Base-by-base conservation (phyloP, 2,113 vertebrate genomes). In the Aspidoscelis tigris region DNA sequence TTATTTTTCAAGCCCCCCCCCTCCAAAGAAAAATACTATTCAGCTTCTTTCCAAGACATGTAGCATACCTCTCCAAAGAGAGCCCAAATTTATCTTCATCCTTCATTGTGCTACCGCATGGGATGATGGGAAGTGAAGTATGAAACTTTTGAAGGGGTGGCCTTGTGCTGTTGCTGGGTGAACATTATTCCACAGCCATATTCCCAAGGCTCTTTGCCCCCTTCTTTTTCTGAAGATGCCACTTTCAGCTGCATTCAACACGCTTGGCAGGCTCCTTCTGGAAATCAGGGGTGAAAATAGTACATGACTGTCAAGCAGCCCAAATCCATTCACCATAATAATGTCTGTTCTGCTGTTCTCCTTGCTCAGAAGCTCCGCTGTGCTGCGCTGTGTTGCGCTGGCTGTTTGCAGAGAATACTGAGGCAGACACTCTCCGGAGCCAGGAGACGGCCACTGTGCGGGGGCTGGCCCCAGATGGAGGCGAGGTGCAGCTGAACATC, bases 321-420 rank as follows among this genome's bases (percentile, higher is more conserved):
- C 24, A 2, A 43, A 47, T 55, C 2, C 21, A 20, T 1, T 21
- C 14, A 6, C 26, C 80, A 5, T 90, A 26, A 0, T 22, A 6
- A 0, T 26, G 0, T 20, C 11, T 69, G 74, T 53, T 90, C 61
- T 75, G 89, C 80, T 87, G 55, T 43, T 26, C 0, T 75, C 20
- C 4, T 75, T 68, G 26, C 8, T 4, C 91, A 97, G 96, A 93
- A 0, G 50, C 64, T 12, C 47, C 94, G 0, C 91, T 96, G 73
- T 89, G 94, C 92, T 94, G 90, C 4, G 92, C 94, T 84, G 93
- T 97, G 2, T 93, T 99, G 78, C 95, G 93, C 47, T 98, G 98
- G 98, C 95, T 99, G 88, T 87, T 99, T 43, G 95, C 95, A 0
- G 93, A 93, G 84, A 95, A 92, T 0, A 6, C 91, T 0, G 95